Evolutionary conservation across 2,888 invertebrate species (phyloP), one percentile per base, ranked within the genome.

Genomic region (Caenorhabditis sulstoni): DNA sequence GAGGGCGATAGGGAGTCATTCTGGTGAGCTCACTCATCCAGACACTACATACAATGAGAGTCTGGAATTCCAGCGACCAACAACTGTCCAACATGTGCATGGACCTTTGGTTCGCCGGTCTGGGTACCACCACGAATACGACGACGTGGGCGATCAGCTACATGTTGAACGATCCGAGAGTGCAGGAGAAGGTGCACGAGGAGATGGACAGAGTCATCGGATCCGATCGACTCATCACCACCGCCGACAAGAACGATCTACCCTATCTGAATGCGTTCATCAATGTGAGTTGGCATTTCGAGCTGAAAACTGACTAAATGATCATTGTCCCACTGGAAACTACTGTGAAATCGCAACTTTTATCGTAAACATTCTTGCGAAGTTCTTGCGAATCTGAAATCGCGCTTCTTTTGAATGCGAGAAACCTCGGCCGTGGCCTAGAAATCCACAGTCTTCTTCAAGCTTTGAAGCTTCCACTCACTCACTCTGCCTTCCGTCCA

Each of bases 141-240:
- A 1, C 57, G 1, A 44, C 49, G 23, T 78, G 77, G 77, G 47
- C 47, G 1, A 53, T 78, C 9, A 50, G 35, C 18, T 78, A 71
- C 35, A 39, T 65, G 14, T 23, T 78, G 52, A 71, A 78, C 23
- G 35, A 67, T 23, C 77, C 71, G 3, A 58, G 52, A 14, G 73
- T 79, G 4, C 83, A 80, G 49, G 70, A 78, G 29, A 82, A 70
- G 22, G 47, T 83, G 16, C 81, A 81, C 45, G 79, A 79, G 20
- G 84, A 84, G 58, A 9, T 84, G 59, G 73, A 79, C 29, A 39
- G 65, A 16, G 79, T 81, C 0, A 64, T 83, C 3, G 83, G 83
- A 39, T 58, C 67, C n/a, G 84, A 84, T 20, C 59, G 81, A 11
- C 22, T 81, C 11, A 55, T 83, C 18, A 79, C 79, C 8, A 75